These are phyloP conservation scores for Thelaira solivaga DNA, from an alignment of 2,888 invertebrate genomes.

Conservation along the genomic window DNA sequence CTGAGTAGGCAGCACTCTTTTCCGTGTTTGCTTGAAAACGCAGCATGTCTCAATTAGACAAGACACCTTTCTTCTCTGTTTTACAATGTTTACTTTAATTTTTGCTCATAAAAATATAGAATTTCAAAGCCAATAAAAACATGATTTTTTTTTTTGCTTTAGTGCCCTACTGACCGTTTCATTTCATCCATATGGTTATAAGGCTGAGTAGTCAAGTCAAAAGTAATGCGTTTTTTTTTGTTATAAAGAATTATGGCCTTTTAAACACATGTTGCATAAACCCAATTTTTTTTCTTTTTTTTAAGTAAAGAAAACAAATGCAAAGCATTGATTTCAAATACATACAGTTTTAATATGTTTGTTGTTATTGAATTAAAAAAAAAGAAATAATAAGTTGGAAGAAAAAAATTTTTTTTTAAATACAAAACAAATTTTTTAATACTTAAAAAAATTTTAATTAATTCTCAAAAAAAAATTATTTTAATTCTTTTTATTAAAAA, in stretches of 20 bases:
- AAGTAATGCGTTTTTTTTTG: neutral
- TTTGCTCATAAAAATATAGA: conserved; percentile 5
- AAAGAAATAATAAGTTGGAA: no score
- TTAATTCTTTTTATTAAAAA: no score
- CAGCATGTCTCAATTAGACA: no score
- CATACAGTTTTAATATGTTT: no score
- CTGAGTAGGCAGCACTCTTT: no score
- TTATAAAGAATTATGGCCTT: conserved; percentile 24
- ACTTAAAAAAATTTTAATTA: no score
- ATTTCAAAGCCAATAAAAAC: conserved; percentile 18
- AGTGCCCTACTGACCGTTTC: conserved; percentile 57
- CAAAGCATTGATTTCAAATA: no score
- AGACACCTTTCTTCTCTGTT: neutral
- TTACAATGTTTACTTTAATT: conserved; percentile 6
- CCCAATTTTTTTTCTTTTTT: neutral
- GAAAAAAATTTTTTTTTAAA: no score
- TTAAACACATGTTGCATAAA: conserved; percentile 45
- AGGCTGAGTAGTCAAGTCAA: conserved; percentile 14
- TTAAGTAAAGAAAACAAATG: neutral
- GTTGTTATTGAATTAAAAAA: no score
- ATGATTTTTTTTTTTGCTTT: conserved; percentile 6
- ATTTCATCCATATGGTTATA: conserved; percentile 43
- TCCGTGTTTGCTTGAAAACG: no score
- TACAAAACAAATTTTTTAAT: no score
- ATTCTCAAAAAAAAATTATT: no score